phyloP scores from a whole-genome alignment of 1,140 invertebrate species.

The Subanguina moxae region DNA sequence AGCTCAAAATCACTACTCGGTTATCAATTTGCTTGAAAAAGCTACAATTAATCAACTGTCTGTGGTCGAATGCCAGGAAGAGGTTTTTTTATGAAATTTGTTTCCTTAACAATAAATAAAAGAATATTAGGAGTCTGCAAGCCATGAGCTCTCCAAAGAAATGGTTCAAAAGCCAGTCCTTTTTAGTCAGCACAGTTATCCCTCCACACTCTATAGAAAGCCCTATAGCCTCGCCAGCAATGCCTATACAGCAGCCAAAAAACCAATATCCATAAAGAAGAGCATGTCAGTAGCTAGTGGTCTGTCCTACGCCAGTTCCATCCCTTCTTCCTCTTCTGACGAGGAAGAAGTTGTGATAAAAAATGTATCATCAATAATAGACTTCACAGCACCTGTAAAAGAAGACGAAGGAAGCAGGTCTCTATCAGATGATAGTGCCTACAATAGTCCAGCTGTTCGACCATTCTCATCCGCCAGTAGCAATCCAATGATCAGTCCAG shows the following conservation, averaged over 20 bases:
- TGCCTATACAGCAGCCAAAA: background rate
- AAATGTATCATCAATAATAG: background rate
- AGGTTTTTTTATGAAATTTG: background rate
- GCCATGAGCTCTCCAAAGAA: too few relatives aligned
- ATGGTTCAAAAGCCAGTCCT: too few relatives aligned
- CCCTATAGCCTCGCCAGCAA: too few relatives aligned
- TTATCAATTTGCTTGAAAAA: constrained; percentile 33
- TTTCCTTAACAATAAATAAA: too few relatives aligned
- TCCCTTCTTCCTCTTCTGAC: too few relatives aligned
- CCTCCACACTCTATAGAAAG: too few relatives aligned
- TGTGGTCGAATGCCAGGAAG: constrained; percentile 14
- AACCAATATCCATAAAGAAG: background rate
- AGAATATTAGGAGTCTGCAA: too few relatives aligned
- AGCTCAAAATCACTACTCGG: constrained; percentile 23
- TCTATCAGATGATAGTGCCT: background rate
- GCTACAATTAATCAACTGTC: constrained; percentile 18
- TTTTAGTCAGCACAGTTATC: too few relatives aligned
- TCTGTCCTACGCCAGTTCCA: too few relatives aligned
- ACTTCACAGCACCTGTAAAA: background rate
- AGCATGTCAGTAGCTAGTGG: background rate
- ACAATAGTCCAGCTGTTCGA: background rate
- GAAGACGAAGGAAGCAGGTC: background rate
- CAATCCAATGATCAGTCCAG: background rate
- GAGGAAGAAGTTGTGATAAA: background rate
- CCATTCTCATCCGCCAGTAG: background rate